Base-by-base conservation (phyloP, 2,888 invertebrate genomes). In the Calephelis perditalis region DNA sequence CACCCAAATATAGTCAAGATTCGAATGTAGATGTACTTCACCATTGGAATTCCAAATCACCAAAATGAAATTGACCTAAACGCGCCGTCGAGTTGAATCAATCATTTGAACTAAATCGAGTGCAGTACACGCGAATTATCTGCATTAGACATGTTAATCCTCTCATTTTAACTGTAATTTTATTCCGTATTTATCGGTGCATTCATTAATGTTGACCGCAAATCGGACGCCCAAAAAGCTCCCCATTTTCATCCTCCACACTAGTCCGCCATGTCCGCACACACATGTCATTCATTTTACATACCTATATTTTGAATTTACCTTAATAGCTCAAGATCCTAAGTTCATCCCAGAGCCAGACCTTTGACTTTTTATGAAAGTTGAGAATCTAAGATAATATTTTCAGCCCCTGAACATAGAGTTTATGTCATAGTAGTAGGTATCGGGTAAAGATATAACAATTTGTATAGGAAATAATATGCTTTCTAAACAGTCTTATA, bases 81-180 rank as follows among this genome's bases (percentile, higher is more conserved):
- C 59, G 54, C 58, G 40, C 49, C 58, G 64, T 59, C 59, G 63
- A 64, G 63, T 63, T 63, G 66, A 86, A 84, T 86, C 86, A 84
- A 83, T 87, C 84, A 85, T 86, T 84, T 82, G 80, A 78, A 78
- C 80, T 75, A 78, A 79, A 78, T 79, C 78, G 80, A 81, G 81
- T 78, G 77, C 77, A 74, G 81, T 82, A 81, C 83, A 83, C 82
- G 77, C 81, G 86, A 86, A 88, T 85, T 86, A 87, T 87, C 86
- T 88, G 90, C 87, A 90, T 90, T 90, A 90, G 90, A 90, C 88
- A 90, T 88, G 90, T 90, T 89, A 90, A 90, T 90, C 88, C 86
- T 86, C 86, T 88, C 89, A 89, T 90, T 90, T 89, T 88, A 88
- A 88, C 88, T 84, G 87, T 90, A 90, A 89, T 90, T 90, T 90